Base-by-base conservation (phyloP, 1,140 invertebrate genomes). In the roundworm (Caenorhabditis elegans) region DNA sequence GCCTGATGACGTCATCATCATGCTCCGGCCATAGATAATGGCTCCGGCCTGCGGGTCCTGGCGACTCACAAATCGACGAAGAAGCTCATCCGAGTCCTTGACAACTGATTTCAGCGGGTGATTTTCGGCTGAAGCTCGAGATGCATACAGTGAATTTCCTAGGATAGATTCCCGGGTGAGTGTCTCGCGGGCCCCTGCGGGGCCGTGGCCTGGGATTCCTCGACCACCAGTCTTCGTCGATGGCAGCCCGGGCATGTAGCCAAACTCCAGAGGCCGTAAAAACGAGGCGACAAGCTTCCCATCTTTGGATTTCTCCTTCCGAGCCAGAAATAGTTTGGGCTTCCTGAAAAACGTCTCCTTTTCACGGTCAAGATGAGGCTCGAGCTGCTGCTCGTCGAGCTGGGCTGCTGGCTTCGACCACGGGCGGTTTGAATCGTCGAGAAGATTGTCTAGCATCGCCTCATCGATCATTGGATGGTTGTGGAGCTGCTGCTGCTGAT, bases 331-430 rank as follows among this genome's bases (percentile, higher is more conserved):
- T n/a, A 70, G 34, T 70, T 70, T 70, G 3, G 60, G 60, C 22
- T 70, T 70, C n/a, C 60, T 31, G 19, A 70, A 43, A n/a, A 70
- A 70, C 5, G 60, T 70, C 10, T 70, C 60, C n/a, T 70, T 70
- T 6, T 70, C 60, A 2, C 43, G 60, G 4, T 39, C n/a, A 19
- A 19, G 39, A 17, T 31, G n/a, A 19, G n/a, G 22, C 10, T 70
- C n/a, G n/a, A n/a, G 60, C 26, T 70, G 34, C 34, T 10, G 6
- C 22, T 39, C 60, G 19, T 70, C 60, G 0, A 70, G 34, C 22
- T 70, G 60, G 11, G 34, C 3, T 11, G 34, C 34, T 10, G 60
- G 34, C 43, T 43, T 70, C 17, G 60, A 17, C 60, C 60, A 70
- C 11, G 60, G 60, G 19, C 60, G 34, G 39, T 39, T 43, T 11